phyloP scores from a whole-genome alignment of 1,140 invertebrate species.

The Brachionus manjavacas region DNA sequence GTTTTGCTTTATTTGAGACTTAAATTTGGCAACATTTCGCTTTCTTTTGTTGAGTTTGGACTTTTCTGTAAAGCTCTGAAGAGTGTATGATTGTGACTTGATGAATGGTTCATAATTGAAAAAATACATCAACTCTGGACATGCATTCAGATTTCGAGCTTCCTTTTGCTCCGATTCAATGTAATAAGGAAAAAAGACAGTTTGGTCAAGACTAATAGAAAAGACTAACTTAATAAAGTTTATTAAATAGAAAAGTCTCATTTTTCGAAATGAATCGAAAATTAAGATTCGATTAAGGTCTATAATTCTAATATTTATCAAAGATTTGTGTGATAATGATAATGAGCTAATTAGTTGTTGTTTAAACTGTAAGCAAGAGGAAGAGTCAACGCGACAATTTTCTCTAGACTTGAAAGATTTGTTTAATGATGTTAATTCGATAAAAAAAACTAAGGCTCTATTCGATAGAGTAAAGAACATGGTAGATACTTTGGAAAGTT shows the following conservation, averaged over 20 bases:
- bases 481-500: slow-evolving; percentile 3
- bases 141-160: background rate
- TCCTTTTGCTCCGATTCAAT: background rate
- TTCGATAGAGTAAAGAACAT: background rate
- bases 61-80: background rate
- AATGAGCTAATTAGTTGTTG: slow-evolving; percentile 38
- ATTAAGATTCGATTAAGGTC: background rate
- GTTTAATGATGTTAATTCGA: slow-evolving; percentile 23
- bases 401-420: slow-evolving; percentile 13
- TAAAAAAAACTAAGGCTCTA: background rate
- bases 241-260: background rate
- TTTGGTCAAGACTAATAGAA: background rate
- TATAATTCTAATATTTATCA: background rate
- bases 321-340: slow-evolving; percentile 19
- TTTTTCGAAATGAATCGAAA: background rate
- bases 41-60: background rate
- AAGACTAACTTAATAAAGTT: background rate
- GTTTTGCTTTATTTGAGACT: slow-evolving; percentile 28
- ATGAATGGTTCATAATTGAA: slow-evolving; percentile 34
- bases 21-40: background rate
- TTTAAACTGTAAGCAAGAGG: background rate
- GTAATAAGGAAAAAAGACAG: slow-evolving; percentile 24
- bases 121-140: slow-evolving; percentile 29
- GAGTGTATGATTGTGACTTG: background rate
- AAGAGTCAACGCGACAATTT: background rate